Evolutionary conservation across 2,113 vertebrate species (phyloP).

Genomic region (Sapajus apella): DNA sequence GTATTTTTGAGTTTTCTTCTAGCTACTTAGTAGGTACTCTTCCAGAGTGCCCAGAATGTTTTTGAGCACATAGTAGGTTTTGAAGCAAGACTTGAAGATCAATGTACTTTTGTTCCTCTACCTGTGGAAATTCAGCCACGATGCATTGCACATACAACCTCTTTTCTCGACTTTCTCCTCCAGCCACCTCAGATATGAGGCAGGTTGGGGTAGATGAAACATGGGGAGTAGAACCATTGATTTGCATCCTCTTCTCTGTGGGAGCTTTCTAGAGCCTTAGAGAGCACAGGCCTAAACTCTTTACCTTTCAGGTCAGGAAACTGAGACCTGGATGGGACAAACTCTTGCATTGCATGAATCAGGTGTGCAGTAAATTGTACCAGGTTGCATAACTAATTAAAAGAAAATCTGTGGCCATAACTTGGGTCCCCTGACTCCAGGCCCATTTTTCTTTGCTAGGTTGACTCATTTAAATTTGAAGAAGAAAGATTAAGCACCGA

Average conservation of each 20-base stretch:
- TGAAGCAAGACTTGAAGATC: background rate
- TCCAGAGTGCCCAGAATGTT: background rate
- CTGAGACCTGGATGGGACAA: background rate
- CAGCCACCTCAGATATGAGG: background rate
- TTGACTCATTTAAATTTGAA: constrained; percentile 63
- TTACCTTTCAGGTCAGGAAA: background rate
- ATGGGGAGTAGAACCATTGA: background rate
- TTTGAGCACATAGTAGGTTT: background rate
- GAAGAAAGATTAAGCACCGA: constrained; percentile 48
- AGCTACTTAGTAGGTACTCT: background rate
- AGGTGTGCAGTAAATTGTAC: constrained; percentile 28
- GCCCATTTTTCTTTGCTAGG: constrained; percentile 53
- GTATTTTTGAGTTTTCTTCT: background rate
- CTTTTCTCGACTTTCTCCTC: background rate
- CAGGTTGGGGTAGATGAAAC: background rate
- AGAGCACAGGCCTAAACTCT: background rate
- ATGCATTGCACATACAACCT: background rate
- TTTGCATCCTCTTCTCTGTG: background rate
- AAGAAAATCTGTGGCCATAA: constrained; percentile 46
- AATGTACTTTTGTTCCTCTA: background rate
- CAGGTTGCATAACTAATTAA: constrained; percentile 49
- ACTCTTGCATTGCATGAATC: background rate
- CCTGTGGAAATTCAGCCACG: background rate
- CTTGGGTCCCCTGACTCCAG: constrained; percentile 42
- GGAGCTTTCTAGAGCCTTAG: background rate